Evolutionary conservation across 2,888 invertebrate species (phyloP).

Genomic region (Helobdella robusta): DNA sequence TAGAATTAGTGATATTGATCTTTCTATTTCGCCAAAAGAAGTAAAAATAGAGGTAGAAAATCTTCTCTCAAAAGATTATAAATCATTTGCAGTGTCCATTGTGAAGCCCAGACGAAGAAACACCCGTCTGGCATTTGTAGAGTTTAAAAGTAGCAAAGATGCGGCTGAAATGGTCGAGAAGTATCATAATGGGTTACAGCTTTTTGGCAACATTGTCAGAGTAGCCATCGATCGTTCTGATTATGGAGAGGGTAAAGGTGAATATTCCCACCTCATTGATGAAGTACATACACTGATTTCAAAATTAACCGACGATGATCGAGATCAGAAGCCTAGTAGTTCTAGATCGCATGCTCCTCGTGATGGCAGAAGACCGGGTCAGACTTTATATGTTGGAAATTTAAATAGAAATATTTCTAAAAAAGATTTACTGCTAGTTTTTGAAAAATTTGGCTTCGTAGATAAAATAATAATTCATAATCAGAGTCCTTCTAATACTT

Average conservation of each 20-base stretch:
- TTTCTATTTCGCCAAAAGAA: background rate
- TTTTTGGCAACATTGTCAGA: conserved; percentile 8
- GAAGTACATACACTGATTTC: conserved; percentile 11
- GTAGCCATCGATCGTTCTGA: conserved; percentile 12
- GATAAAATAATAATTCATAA: conserved; percentile 9
- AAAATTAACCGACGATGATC: background rate
- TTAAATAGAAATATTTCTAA: background rate
- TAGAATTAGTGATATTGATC: conserved; percentile 12
- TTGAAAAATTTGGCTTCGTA: conserved; percentile 4
- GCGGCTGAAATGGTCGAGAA: background rate
- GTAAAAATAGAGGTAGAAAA: background rate
- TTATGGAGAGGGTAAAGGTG: background rate
- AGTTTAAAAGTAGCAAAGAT: conserved; percentile 3
- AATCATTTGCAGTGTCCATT: background rate
- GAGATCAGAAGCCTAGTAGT: background rate
- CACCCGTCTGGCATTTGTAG: conserved; percentile 10
- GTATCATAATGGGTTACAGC: background rate
- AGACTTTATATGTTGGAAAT: conserved; percentile 14
- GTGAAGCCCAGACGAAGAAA: conserved; percentile 7
- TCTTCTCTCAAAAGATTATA: background rate
- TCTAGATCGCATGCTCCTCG: background rate
- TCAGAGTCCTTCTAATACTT: conserved; percentile 58
- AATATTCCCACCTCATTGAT: background rate
- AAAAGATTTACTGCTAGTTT: background rate
- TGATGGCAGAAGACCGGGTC: background rate